phyloP scores from a whole-genome alignment of 2,113 vertebrate species.

The Polyodon spathula region DNA sequence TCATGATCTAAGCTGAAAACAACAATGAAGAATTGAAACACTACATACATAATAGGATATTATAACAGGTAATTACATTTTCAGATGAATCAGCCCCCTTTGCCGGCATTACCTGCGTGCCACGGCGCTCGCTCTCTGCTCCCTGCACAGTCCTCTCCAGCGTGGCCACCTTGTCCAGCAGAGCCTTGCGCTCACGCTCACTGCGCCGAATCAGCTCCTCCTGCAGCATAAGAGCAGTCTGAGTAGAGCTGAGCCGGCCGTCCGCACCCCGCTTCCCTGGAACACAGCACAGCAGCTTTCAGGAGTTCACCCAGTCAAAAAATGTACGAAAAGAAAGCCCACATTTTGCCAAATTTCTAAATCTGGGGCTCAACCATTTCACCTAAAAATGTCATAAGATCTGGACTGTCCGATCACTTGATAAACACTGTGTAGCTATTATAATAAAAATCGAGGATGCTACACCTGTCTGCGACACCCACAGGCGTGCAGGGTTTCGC shows the following conservation, averaged over 20 bases:
- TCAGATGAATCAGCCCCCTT: too few species aligned
- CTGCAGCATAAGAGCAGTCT: slow-evolving; percentile 62
- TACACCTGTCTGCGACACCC: too few species aligned
- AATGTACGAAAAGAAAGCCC: too few species aligned
- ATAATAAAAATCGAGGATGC: too few species aligned
- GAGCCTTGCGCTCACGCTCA: slow-evolving; percentile 61
- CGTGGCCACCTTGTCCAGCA: slow-evolving; percentile 53
- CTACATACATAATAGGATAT: too few species aligned
- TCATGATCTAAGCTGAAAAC: too few species aligned
- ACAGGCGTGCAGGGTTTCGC: neutral
- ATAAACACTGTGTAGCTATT: too few species aligned
- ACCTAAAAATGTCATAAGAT: too few species aligned
- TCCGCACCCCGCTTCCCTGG: slow-evolving; percentile 58
- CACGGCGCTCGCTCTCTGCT: slow-evolving; percentile 52
- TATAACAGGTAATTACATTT: too few species aligned
- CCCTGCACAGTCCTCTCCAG: slow-evolving; percentile 64
- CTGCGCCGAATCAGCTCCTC: slow-evolving; percentile 61
- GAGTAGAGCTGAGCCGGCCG: slow-evolving; percentile 55
- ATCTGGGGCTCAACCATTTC: neutral
- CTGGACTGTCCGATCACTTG: too few species aligned
- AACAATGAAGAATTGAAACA: too few species aligned
- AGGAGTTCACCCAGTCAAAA: neutral
- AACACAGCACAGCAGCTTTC: neutral
- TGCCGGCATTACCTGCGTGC: slow-evolving; percentile 69
- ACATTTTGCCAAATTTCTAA: too few species aligned